Conservation (phyloP, 2,113 vertebrate species). For the Tachysurus fulvidraco region DNA sequence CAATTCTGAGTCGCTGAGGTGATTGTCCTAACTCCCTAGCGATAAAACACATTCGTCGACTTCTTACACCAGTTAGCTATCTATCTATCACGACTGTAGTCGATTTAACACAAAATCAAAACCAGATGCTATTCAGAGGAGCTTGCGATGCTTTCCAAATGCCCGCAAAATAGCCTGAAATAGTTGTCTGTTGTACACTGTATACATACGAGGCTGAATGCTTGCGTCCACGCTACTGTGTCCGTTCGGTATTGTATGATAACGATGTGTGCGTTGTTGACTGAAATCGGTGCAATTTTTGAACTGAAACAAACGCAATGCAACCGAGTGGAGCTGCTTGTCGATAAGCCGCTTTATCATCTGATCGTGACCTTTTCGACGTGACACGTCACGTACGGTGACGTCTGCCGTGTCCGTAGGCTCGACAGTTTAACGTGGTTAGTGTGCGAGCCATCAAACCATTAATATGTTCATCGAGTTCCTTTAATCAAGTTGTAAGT, state of each 20-base stretch:
- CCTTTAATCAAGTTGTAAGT: constrained; percentile 77
- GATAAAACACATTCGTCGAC: background rate
- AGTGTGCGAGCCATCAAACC: constrained; percentile 56
- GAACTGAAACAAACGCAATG: no score
- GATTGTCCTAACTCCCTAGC: background rate
- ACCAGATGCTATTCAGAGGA: no score
- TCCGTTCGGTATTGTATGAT: background rate
- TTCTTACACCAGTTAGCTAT: background rate
- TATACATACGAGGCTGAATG: background rate
- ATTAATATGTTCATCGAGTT: constrained; percentile 66
- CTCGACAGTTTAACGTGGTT: constrained; percentile 25
- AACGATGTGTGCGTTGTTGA: no score
- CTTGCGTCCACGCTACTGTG: background rate
- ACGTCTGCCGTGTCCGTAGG: background rate
- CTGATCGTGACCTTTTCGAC: background rate
- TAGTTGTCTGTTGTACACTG: background rate
- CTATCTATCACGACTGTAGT: background rate
- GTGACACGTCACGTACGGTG: no score
- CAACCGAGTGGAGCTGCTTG: background rate
- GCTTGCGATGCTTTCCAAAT: no score
- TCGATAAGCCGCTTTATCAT: background rate
- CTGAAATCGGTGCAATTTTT: background rate
- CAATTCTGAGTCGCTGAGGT: background rate
- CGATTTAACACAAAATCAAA: no score
- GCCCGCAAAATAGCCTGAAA: background rate